A percentile compares a stretch with the other conserved stretches of the same genome.
phyloP scores from a whole-genome alignment of 2,113 vertebrate species.

The Hypanus sabinus region DNA sequence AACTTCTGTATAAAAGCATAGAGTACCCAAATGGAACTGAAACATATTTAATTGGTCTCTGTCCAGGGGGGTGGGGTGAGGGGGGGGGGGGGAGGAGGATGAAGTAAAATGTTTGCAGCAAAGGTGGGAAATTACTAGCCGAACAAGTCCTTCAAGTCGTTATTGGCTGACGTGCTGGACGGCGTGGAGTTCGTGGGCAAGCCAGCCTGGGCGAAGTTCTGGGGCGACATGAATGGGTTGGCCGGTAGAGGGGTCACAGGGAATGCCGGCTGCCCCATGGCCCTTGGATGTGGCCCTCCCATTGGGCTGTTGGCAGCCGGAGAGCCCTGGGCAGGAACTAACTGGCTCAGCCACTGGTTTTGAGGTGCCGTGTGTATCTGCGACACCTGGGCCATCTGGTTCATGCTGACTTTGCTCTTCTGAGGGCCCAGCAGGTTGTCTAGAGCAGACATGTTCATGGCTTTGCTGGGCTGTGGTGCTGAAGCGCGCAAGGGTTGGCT shows the following conservation, averaged over 20 bases:
- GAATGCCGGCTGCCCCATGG: slow-evolving; percentile 67
- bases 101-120: no score
- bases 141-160: slow-evolving; percentile 93
- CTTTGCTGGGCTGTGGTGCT: slow-evolving; percentile 53
- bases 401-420: slow-evolving; percentile 85
- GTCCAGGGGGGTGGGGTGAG: no score
- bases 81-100: no score
- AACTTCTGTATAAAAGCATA: slow-evolving; percentile 34
- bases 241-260: slow-evolving; percentile 67
- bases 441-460: slow-evolving; percentile 77
- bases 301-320: slow-evolving; percentile 53
- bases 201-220: slow-evolving; percentile 77
- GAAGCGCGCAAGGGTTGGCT: slow-evolving; percentile 50
- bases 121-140: slow-evolving; percentile 58
- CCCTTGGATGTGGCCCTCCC: slow-evolving; percentile 57
- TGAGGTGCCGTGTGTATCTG: slow-evolving; percentile 42
- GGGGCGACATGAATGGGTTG: slow-evolving; percentile 92
- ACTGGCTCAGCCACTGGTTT: slow-evolving; percentile 82
- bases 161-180: slow-evolving; percentile 79
- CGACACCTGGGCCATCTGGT: slow-evolving; percentile 78
- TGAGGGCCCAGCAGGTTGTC: slow-evolving; percentile 82
- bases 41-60: slow-evolving; percentile 14
- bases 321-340: slow-evolving; percentile 62
- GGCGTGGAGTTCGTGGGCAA: slow-evolving; percentile 61
- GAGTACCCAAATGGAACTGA: slow-evolving; percentile 22